Base-by-base conservation (phyloP, 2,888 invertebrate genomes). In the Agrochola litura region DNA sequence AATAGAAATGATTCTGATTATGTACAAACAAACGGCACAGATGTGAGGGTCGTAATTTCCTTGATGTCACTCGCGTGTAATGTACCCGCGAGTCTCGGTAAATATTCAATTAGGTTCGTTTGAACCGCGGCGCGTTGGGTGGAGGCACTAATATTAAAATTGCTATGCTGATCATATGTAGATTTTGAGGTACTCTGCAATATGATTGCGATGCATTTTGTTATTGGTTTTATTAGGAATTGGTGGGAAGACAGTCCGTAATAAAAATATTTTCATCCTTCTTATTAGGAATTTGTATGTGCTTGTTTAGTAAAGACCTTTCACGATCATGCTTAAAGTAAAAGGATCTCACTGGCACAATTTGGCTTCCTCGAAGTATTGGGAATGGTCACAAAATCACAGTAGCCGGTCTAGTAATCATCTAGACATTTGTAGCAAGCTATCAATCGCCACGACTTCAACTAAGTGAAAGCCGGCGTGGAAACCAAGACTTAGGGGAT, bases 31-130 rank as follows among this genome's bases (percentile, higher is more conserved):
- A 71, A 61, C 68, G 65, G 25, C 61, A 43, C 66, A 74, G 73
- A 74, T 65, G 76, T 64, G 74, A 67, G 77, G 85, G 82, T 60
- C 64, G 77, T 81, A 79, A 84, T 78, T 83, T 82, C 78, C 76
- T 83, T 86, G 81, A 86, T 83, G 89, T 86, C 87, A 79, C 54
- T 86, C 77, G 79, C 80, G 88, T 84, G 83, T 88, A 83, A 79
- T 77, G 78, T 77, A 65, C 77, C 84, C 82, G 78, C 84, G 80
- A 76, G 41, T 76, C 79, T 84, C 76, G 70, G 88, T 82, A 86
- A 88, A 89, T 89, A 88, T 89, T 85, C 89, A 89, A 88, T 88
- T 88, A 86, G 85, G 73, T 77, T 70, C 79, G 82, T 83, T 83
- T 83, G 85, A 77, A 74, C 73, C 75, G 79, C 79, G 56, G 43